Evolutionary conservation across 2,888 invertebrate species (phyloP), one percentile per base, ranked within the genome.

Genomic region (Lasioglossum figueresi): DNA sequence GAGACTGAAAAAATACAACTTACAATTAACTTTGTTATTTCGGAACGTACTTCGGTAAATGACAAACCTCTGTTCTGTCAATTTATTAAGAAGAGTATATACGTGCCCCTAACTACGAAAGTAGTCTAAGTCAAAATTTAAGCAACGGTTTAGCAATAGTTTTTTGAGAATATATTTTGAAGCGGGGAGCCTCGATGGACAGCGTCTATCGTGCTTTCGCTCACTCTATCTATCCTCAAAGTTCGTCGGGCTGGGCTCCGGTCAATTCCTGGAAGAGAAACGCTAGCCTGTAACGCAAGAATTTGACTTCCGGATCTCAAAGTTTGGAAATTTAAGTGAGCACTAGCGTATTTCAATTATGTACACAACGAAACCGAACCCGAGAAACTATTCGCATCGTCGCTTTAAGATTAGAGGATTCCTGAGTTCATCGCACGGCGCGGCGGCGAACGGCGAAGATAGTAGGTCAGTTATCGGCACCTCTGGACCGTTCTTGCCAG

Each of bases 401-500:
- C 75, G 63, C 59, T 80, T 76, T 66, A 84, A 88, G 87, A 83
- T 88, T 52, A 78, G 78, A 70, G 79, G 78, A 82, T 80, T 48
- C 78, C 68, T 70, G 66, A 86, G 77, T 83, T 77, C 76, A 76
- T 83, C 80, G 76, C 27, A 72, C 74, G 70, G 86, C 34, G 74
- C 72, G 73, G 86, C 71, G 84, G 82, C 84, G 80, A 72, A 31
- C 63, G 31, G 63, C 8, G 82, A 85, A 86, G 89, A 91, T 91
- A 91, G 84, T 88, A 87, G 91, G 90, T 91, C 90, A 90, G 88
- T 91, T 90, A 90, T 90, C 88, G 91, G 84, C 88, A 88, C 89
- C 89, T 85, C 83, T 83, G 85, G 80, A 85, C 78, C 80, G 88
- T 80, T 79, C 84, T 90, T 88, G 87, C 74, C 79, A 79, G 86